Evolutionary conservation across 2,113 vertebrate species (phyloP).

Genomic region (Xenopus laevis): DNA sequence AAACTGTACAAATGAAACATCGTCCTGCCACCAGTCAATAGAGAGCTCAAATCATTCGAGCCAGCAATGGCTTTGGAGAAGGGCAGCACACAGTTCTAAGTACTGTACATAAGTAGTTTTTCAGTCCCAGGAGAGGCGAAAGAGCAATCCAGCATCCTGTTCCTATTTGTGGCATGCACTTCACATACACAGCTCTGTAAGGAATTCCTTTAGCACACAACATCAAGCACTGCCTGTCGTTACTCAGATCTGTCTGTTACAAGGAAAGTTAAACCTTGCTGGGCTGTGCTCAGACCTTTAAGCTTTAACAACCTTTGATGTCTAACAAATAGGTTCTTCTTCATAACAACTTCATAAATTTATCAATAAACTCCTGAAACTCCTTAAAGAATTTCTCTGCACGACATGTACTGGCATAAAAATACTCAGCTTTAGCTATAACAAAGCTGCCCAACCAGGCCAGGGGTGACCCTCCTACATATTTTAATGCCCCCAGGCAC

Average conservation of each 20-base stretch:
- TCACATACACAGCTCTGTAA: neutral
- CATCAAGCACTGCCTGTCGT: neutral
- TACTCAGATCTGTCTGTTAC: too few relatives aligned
- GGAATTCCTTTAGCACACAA: slow-evolving; percentile 17
- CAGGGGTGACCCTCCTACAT: too few relatives aligned
- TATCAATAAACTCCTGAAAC: neutral
- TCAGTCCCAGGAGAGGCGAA: slow-evolving; percentile 10
- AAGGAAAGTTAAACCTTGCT: neutral
- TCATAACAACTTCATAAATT: neutral
- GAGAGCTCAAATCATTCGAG: neutral
- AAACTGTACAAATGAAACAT: neutral
- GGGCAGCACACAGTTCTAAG: neutral
- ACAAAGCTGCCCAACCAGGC: too few relatives aligned
- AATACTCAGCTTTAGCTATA: too few relatives aligned
- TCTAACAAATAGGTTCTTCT: neutral
- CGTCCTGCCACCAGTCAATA: neutral
- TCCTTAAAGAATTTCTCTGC: too few relatives aligned
- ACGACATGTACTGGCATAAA: neutral
- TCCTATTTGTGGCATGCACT: slow-evolving; percentile 3
- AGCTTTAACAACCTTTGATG: neutral
- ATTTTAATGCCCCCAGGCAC: too few relatives aligned
- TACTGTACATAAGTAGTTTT: slow-evolving; percentile 9
- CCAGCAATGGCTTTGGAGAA: neutral
- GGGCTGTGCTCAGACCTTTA: neutral
- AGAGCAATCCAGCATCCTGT: slow-evolving; percentile 7